These are phyloP conservation scores for Pocillopora verrucosa DNA, from an alignment of 64 coral and sea anemone species.

Conservation along the genomic window DNA sequence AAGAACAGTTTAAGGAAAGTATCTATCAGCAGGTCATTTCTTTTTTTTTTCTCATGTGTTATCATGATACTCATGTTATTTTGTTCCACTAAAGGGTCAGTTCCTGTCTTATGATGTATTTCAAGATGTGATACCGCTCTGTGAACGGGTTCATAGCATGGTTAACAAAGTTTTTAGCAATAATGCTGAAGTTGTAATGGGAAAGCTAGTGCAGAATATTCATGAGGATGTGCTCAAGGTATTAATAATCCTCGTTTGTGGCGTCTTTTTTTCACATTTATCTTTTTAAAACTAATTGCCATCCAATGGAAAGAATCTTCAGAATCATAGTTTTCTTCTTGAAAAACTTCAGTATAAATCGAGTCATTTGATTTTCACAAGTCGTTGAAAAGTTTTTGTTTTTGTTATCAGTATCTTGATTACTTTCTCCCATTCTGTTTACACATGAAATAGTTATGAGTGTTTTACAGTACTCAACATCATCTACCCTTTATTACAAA, in stretches of 20 bases:
- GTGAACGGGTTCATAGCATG: conserved; percentile 78
- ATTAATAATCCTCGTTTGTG: background rate
- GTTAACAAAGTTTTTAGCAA: conserved; percentile 93
- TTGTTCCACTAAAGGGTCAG: conserved; percentile 60
- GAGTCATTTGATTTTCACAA: no score
- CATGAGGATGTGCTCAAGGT: conserved; percentile 94
- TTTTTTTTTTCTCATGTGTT: no score
- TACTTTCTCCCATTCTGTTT: no score
- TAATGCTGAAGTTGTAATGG: conserved; percentile 95
- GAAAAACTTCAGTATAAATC: no score
- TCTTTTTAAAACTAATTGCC: background rate
- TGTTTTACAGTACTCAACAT: no score
- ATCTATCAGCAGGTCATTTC: no score
- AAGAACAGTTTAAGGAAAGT: no score
- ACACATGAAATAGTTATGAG: no score
- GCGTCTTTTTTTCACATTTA: background rate
- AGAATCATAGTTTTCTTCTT: background rate
- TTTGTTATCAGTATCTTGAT: no score
- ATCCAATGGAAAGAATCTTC: background rate
- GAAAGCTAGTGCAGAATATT: conserved; percentile 95
- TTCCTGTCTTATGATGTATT: conserved; percentile 86
- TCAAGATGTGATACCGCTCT: conserved; percentile 84
- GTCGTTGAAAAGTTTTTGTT: no score
- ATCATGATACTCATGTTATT: background rate
- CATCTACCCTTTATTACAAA: background rate